These are phyloP conservation scores for Cephalophus harveyi DNA, from an alignment of 2,113 vertebrate genomes.

Conservation along the genomic window DNA sequence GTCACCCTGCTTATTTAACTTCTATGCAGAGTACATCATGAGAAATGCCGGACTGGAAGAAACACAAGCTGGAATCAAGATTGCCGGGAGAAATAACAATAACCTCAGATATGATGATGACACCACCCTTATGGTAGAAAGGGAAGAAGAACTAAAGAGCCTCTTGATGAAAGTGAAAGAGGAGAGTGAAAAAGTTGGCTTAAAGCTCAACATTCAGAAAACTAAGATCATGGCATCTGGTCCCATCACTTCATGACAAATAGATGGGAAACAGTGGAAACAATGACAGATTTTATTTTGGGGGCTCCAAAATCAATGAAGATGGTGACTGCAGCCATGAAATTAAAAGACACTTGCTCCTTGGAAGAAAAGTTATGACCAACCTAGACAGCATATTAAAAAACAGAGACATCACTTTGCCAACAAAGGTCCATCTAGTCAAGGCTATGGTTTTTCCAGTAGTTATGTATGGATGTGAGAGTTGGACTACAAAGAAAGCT, in stretches of 20 bases:
- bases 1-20: neutral
- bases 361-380: neutral
- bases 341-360: neutral
- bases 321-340: neutral
- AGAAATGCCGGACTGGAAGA: neutral
- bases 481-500: neutral
- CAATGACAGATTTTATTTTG: neutral
- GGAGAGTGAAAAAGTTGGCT: neutral
- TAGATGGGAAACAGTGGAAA: neutral
- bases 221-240: neutral
- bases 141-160: neutral
- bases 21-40: neutral
- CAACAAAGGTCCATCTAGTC: neutral
- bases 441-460: neutral
- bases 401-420: neutral
- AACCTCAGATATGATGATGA: neutral
- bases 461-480: neutral
- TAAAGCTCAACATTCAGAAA: neutral
- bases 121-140: neutral
- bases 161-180: neutral
- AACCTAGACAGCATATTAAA: neutral
- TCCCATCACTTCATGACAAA: neutral
- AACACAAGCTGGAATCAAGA: neutral
- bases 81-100: neutral
- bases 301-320: neutral